Evolutionary conservation across 2,888 invertebrate genomes (phyloP), one percentile per base, ranked within the genome.

Genomic region (Spisula subtruncata): DNA sequence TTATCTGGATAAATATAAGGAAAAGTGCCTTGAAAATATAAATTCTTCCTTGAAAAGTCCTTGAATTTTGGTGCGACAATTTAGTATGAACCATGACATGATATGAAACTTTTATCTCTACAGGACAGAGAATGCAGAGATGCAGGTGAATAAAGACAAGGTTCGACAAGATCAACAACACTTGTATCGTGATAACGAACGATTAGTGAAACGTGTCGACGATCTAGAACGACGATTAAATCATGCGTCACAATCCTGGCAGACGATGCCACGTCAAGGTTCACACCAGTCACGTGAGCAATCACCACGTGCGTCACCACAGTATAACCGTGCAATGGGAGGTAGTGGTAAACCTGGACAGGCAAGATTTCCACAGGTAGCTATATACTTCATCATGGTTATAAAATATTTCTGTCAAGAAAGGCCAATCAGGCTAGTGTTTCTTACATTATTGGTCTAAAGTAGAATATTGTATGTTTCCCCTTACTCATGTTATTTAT

Each of bases 101-200:
- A n/a, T n/a, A n/a, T n/a, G n/a, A n/a, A n/a, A n/a, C n/a, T n/a
- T n/a, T n/a, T n/a, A n/a, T n/a, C n/a, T n/a, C 25, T 97, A 98
- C 85, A 97, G 99, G 79, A 97, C 98, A 32, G 99, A 99, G 97
- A 99, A 99, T 97, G 97, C 98, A 0, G 99, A 99, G 94, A 97
- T 99, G 86, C 96, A 98, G 98, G 97, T 97, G 97, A 56, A 98
- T 0, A 97, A 98, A 82, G 98, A 99, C 96, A 97, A 98, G 92
- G 97, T 99, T 90, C 97, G 98, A 92, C 97, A 98, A 18, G 99
- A 99, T 96, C 99, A 99, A 96, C 99, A 99, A 96, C 97, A 98
- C 60, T 98, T 99, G 48, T 98, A 98, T 95, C 97, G 98, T 87
- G 99, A 99, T 97, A 99, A 99, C 95, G 99, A 99, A 96, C 97